phyloP scores from a whole-genome alignment of 2,797 vertebrate species.

The Sus cebifrons region DNA sequence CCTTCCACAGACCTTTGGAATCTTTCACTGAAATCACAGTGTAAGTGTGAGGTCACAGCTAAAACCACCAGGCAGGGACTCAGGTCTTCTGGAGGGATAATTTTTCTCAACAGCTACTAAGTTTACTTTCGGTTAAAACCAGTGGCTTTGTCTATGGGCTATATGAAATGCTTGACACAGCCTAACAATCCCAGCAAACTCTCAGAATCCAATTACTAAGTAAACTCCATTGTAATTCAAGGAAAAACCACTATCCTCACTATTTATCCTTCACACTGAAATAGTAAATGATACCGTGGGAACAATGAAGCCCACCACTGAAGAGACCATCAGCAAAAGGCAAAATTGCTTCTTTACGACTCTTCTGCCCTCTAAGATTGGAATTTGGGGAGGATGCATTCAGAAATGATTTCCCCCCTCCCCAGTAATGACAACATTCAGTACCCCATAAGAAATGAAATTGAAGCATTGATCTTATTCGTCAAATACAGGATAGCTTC shows the following conservation, averaged over 20 bases:
- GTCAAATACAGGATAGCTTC: constrained; percentile 90
- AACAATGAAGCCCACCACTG: constrained; percentile 75
- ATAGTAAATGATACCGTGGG: constrained; percentile 70
- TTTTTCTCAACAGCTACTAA: constrained; percentile 38
- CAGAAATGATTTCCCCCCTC: constrained; percentile 88
- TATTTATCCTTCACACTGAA: constrained; percentile 57
- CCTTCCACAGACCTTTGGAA: background rate
- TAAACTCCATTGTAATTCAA: constrained; percentile 33
- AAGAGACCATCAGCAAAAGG: constrained; percentile 71
- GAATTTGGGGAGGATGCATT: constrained; percentile 88
- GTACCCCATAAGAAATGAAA: constrained; percentile 90
- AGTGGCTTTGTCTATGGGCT: constrained; percentile 22
- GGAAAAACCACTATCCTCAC: constrained; percentile 19
- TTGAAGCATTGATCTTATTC: constrained; percentile 91
- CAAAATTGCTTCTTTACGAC: constrained; percentile 79
- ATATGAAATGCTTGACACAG: constrained; percentile 35
- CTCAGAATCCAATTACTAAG: constrained; percentile 67
- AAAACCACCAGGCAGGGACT: background rate
- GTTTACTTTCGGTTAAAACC: constrained; percentile 62
- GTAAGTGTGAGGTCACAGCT: background rate
- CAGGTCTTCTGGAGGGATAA: background rate
- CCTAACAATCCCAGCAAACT: background rate
- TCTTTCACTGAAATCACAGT: background rate
- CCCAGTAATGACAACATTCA: constrained; percentile 88
- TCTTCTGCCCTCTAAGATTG: constrained; percentile 86